phyloP scores from a whole-genome alignment of 2,888 invertebrate genomes.

The Reticulitermes lucifugus region DNA sequence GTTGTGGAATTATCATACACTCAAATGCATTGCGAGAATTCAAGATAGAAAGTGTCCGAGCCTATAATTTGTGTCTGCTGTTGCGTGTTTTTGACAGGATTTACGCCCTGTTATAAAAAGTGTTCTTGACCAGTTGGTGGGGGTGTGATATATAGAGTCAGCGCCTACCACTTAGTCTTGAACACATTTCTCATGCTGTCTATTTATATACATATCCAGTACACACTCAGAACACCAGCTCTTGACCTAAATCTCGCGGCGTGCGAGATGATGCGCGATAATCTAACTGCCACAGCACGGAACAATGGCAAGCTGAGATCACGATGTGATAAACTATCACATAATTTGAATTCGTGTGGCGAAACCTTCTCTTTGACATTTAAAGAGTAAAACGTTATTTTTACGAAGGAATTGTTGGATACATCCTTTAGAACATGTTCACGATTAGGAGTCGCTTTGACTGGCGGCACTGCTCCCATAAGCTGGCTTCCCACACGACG shows the following conservation, averaged over 20 bases:
- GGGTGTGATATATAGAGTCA: background rate
- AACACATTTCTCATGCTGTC: background rate
- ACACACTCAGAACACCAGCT: background rate
- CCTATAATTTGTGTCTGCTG: background rate
- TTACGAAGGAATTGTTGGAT: no score
- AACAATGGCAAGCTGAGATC: background rate
- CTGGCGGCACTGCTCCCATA: background rate
- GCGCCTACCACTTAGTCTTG: background rate
- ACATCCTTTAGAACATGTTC: no score
- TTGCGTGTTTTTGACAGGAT: background rate
- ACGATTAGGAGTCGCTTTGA: background rate
- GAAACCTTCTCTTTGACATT: background rate
- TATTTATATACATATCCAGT: background rate
- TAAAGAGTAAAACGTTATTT: background rate
- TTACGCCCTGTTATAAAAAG: background rate
- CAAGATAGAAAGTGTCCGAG: background rate
- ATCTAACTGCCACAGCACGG: background rate
- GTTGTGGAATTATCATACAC: background rate
- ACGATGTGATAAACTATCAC: background rate
- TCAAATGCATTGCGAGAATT: background rate
- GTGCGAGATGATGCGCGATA: conserved; percentile 24
- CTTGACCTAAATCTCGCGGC: conserved; percentile 11
- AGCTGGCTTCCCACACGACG: no score
- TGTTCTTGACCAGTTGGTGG: background rate
- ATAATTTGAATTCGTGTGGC: background rate